Evolutionary conservation across 1,140 invertebrate genomes (phyloP).

Genomic region (Centruroides sculpturatus): DNA sequence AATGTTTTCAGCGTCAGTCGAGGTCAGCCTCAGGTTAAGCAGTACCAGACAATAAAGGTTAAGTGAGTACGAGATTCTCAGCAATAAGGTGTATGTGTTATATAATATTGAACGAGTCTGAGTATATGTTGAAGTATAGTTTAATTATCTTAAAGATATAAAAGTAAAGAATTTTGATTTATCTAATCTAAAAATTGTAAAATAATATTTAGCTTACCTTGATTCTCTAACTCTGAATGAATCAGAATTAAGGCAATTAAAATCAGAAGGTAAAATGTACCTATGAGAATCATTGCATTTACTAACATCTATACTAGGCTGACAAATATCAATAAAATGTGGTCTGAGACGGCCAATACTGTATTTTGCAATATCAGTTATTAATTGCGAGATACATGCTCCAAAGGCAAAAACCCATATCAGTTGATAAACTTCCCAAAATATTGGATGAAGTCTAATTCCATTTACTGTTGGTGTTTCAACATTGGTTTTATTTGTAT

Average conservation of each 20-base stretch:
- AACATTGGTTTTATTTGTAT: too few relatives aligned
- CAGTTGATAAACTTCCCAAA: background rate
- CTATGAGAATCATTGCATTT: conserved; percentile 11
- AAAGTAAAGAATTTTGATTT: too few relatives aligned
- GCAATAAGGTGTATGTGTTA: too few relatives aligned
- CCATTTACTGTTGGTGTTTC: background rate
- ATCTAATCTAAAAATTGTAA: too few relatives aligned
- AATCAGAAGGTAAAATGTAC: conserved; percentile 28
- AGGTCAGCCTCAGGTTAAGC: too few relatives aligned
- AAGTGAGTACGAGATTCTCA: too few relatives aligned
- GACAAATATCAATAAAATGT: conserved; percentile 61
- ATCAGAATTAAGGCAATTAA: conserved; percentile 25
- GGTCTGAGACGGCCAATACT: conserved; percentile 77
- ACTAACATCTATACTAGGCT: conserved; percentile 26
- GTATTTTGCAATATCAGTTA: conserved; percentile 82
- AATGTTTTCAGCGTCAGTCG: too few relatives aligned
- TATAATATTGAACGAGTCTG: too few relatives aligned
- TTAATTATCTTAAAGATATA: too few relatives aligned
- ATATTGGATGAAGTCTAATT: background rate
- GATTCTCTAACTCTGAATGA: conserved; percentile 19
- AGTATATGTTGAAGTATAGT: too few relatives aligned
- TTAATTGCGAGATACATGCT: conserved; percentile 59
- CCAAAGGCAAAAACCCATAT: conserved; percentile 71
- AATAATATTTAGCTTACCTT: background rate
- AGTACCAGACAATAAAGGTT: too few relatives aligned